Conservation (phyloP, 1,140 invertebrate species). For the Thaumetopoea pityocampa region DNA sequence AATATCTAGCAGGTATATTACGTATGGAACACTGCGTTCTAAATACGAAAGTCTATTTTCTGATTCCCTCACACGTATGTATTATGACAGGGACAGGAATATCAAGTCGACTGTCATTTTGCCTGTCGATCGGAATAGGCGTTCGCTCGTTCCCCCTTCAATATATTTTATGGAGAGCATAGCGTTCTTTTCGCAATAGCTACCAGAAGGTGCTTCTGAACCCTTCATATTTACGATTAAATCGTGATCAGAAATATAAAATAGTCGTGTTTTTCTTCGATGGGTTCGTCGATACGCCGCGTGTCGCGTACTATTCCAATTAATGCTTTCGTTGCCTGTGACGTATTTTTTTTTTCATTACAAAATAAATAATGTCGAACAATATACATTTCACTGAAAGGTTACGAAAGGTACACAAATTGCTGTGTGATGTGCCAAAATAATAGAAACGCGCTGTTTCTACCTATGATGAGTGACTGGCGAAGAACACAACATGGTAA, state of each 20-base stretch:
- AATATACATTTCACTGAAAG: no score
- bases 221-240: constrained; percentile 72
- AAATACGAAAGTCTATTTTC: neutral
- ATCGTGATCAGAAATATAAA: constrained; percentile 69
- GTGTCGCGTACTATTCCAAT: constrained; percentile 18
- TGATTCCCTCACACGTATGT: neutral
- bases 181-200: constrained; percentile 67
- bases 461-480: no score
- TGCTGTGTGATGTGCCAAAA: no score
- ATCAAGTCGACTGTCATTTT: constrained; percentile 1
- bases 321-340: constrained; percentile 14
- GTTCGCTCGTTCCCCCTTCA: constrained; percentile 23
- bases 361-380: no score
- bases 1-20: constrained; percentile 22
- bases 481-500: no score
- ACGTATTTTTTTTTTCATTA: no score
- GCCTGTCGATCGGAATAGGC: constrained; percentile 23
- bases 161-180: constrained; percentile 67
- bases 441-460: no score
- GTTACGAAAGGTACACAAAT: no score
- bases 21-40: constrained; percentile 1
- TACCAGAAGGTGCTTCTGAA: constrained; percentile 61
- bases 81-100: constrained; percentile 3
- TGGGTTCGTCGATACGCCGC: constrained; percentile 31
- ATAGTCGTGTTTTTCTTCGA: constrained; percentile 56